These are phyloP conservation scores for Lacerta bilineata DNA, from an alignment of 2,797 vertebrate genomes.

Conservation along the genomic window DNA sequence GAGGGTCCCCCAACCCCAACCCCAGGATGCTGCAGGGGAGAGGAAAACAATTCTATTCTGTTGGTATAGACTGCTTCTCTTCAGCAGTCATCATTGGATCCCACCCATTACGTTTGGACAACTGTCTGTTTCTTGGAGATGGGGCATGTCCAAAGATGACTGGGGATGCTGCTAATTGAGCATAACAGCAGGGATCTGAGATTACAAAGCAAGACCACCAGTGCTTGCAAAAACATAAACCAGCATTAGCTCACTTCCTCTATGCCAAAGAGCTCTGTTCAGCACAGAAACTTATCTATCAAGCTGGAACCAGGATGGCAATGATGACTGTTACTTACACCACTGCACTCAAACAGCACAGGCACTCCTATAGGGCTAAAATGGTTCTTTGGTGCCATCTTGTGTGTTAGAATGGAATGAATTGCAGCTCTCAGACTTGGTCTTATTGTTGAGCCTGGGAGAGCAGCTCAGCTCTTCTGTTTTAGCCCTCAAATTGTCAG, in stretches of 20 bases:
- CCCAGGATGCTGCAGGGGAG: too few species aligned
- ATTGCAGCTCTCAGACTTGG: background rate
- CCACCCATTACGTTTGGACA: background rate
- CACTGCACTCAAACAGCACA: fast-evolving
- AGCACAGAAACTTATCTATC: background rate
- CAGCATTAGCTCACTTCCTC: background rate
- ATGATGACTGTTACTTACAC: background rate
- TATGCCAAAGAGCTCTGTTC: background rate
- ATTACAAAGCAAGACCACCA: background rate
- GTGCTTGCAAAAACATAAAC: background rate
- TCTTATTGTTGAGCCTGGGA: background rate
- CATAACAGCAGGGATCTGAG: background rate
- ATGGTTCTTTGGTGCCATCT: conserved; percentile 79
- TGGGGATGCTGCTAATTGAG: background rate
- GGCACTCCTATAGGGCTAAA: conserved; percentile 5
- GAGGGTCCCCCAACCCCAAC: too few species aligned
- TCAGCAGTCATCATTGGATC: too few species aligned
- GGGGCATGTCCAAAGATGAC: background rate
- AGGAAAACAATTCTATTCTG: too few species aligned
- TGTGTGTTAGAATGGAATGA: conserved; percentile 53
- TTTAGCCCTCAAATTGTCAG: background rate
- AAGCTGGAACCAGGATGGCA: background rate
- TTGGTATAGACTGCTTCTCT: too few species aligned
- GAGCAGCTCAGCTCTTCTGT: background rate
- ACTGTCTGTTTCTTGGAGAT: background rate